A percentile compares a stretch with the other conserved stretches of the same genome.
Conservation (phyloP, 2,888 invertebrate genomes). For the Octodonta nipae region DNA sequence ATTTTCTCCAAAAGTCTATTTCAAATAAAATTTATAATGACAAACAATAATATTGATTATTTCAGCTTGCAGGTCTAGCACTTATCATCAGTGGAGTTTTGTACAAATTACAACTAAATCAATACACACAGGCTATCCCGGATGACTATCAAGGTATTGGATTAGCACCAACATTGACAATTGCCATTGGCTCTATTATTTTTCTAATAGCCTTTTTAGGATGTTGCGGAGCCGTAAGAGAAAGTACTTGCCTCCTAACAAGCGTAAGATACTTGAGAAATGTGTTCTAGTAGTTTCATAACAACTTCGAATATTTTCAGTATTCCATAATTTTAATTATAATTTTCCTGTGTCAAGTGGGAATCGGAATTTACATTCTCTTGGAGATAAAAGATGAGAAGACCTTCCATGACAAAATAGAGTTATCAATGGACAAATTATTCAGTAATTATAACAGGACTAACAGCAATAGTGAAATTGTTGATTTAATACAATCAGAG, state of each 20-base stretch:
- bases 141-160: slow-evolving; percentile 23
- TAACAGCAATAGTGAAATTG: slow-evolving; percentile 34
- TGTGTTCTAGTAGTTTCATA: too few species aligned
- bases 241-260: slow-evolving; percentile 27
- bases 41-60: too few species aligned
- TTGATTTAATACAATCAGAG: slow-evolving; percentile 49
- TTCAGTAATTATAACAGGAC: slow-evolving; percentile 33
- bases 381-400: slow-evolving; percentile 44
- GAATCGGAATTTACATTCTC: slow-evolving; percentile 46
- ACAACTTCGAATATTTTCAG: too few species aligned
- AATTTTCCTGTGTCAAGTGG: slow-evolving; percentile 17
- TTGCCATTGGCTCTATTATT: slow-evolving; percentile 52
- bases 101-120: slow-evolving; percentile 44
- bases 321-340: slow-evolving; percentile 17
- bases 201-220: slow-evolving; percentile 31
- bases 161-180: slow-evolving; percentile 48
- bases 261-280: slow-evolving; percentile 19
- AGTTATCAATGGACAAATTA: slow-evolving; percentile 23
- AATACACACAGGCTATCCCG: slow-evolving; percentile 15
- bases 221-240: slow-evolving; percentile 30
- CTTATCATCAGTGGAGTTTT: slow-evolving; percentile 51
- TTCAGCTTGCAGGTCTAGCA: slow-evolving; percentile 54
- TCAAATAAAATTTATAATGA: too few species aligned
- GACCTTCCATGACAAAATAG: slow-evolving; percentile 25
- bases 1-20: too few species aligned